A percentile compares a stretch with the other conserved stretches of the same genome.
These are phyloP conservation scores for Ctenomys sociabilis DNA, from an alignment of 2,113 vertebrate genomes.

Conservation along the genomic window DNA sequence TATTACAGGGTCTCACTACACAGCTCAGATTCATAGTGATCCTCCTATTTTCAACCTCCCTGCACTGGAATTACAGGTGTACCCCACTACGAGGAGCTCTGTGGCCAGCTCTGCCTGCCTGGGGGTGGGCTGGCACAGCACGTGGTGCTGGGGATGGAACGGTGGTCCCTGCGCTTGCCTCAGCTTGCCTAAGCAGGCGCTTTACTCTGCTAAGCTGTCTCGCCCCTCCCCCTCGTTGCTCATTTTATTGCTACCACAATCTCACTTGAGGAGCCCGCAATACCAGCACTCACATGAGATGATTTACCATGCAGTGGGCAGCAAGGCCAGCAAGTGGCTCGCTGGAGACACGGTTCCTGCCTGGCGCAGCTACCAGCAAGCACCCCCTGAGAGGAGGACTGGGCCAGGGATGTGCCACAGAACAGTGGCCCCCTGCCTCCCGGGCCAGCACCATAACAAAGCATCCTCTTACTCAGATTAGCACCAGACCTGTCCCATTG, in stretches of 20 bases:
- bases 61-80: too few species aligned
- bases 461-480: background rate
- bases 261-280: background rate
- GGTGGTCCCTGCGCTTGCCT: too few species aligned
- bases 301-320: accelerated
- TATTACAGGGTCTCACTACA: too few species aligned
- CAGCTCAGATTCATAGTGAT: too few species aligned
- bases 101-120: too few species aligned
- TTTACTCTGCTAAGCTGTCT: too few species aligned
- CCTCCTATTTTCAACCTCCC: too few species aligned
- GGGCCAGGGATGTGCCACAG: background rate
- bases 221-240: background rate
- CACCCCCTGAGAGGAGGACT: background rate
- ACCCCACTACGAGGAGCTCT: too few species aligned
- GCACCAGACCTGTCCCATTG: background rate
- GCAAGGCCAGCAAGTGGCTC: background rate
- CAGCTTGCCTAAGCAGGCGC: too few species aligned
- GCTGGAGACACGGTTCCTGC: accelerated
- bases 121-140: too few species aligned
- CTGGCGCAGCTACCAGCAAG: background rate
- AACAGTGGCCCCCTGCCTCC: background rate
- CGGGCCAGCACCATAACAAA: background rate
- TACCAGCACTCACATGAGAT: accelerated
- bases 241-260: accelerated
- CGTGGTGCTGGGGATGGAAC: too few species aligned